These are phyloP conservation scores for Dendrocopos noguchii DNA, from an alignment of 2,113 vertebrate genomes.

Conservation along the genomic window DNA sequence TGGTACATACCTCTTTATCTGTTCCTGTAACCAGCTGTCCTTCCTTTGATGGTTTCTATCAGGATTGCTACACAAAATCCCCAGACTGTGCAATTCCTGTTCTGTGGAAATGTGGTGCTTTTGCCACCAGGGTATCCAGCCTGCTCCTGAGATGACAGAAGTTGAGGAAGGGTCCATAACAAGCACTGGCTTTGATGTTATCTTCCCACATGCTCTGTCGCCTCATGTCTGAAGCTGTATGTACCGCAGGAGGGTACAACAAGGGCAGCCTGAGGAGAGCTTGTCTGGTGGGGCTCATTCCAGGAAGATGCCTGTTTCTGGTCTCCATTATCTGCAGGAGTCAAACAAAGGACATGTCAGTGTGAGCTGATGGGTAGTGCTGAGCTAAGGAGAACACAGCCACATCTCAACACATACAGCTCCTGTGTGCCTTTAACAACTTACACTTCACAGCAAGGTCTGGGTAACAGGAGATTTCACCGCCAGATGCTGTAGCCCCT, in stretches of 20 bases:
- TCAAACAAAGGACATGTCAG: conserved; percentile 54
- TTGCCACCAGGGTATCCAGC: neutral
- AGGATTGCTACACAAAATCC: neutral
- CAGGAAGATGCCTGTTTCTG: conserved; percentile 17
- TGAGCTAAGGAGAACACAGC: conserved; percentile 33
- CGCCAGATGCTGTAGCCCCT: neutral
- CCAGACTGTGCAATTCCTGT: neutral
- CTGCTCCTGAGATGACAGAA: conserved; percentile 62
- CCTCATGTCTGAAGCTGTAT: conserved; percentile 19
- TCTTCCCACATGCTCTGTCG: neutral
- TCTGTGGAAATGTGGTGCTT: neutral
- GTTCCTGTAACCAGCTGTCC: conserved; percentile 14
- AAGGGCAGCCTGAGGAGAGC: conserved; percentile 49
- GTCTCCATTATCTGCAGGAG: conserved; percentile 57
- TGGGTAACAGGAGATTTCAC: neutral
- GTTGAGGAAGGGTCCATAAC: neutral
- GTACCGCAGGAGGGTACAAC: neutral
- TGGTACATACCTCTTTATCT: conserved; percentile 15
- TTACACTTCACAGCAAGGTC: conserved; percentile 5
- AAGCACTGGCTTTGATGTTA: conserved; percentile 38
- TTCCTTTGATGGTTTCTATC: conserved; percentile 30
- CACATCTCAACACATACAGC: neutral
- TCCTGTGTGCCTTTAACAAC: conserved; percentile 1
- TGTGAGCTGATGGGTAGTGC: neutral
- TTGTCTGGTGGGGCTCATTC: neutral